Conservation (phyloP, 2,113 vertebrate genomes). For the Corvus moneduloides region DNA sequence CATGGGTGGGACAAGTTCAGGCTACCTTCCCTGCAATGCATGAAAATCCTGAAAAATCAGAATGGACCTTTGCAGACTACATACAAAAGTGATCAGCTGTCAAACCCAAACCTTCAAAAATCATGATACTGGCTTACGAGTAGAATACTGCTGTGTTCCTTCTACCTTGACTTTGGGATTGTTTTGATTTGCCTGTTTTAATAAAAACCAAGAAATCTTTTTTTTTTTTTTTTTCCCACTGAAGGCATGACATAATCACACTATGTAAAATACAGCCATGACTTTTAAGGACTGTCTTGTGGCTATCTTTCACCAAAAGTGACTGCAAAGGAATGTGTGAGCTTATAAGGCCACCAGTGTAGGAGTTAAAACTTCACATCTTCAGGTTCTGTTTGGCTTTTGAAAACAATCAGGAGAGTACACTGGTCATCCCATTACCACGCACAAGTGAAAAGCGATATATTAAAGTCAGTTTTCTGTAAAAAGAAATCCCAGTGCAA, state of each 20-base stretch:
- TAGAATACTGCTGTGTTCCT: neutral
- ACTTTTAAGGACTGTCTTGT: neutral
- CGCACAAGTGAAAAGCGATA: neutral
- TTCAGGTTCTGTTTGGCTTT: neutral
- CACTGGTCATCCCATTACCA: neutral
- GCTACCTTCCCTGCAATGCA: neutral
- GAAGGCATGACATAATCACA: neutral
- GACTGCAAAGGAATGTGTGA: neutral
- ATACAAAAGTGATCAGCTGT: neutral
- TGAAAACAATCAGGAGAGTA: neutral
- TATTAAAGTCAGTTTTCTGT: neutral
- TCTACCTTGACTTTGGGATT: neutral
- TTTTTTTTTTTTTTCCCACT: neutral
- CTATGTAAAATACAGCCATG: neutral
- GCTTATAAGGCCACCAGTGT: neutral
- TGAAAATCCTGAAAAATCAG: neutral
- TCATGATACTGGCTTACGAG: neutral
- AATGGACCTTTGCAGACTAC: neutral
- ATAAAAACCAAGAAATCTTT: neutral
- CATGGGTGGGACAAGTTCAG: neutral
- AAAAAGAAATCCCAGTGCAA: neutral
- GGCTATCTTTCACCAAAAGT: neutral
- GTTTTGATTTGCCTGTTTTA: neutral
- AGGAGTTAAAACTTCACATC: neutral
- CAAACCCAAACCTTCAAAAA: neutral